These are phyloP conservation scores for Glaucidium brasilianum DNA, from an alignment of 2,113 vertebrate genomes.

Conservation along the genomic window DNA sequence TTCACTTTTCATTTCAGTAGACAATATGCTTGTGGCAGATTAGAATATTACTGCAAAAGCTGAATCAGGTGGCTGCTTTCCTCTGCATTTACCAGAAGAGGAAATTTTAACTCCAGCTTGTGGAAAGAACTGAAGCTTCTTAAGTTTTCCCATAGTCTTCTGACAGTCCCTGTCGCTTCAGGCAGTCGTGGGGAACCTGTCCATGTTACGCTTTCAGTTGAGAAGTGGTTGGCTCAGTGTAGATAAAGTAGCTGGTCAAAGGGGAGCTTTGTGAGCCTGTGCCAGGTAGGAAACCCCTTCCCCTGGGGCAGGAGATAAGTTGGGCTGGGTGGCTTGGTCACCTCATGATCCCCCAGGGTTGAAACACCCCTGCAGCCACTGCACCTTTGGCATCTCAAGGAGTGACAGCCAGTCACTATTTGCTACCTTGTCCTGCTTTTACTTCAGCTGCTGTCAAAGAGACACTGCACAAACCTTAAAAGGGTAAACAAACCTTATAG, in stretches of 20 bases:
- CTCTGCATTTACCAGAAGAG: not conserved
- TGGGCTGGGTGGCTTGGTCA: not conserved
- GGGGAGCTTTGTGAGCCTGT: not conserved
- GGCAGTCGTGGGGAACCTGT: not conserved
- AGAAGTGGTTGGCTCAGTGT: not conserved
- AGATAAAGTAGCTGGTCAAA: not conserved
- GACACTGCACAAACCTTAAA: not conserved
- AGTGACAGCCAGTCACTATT: fast-evolving
- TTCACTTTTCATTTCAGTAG: not conserved
- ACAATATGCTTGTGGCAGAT: not conserved
- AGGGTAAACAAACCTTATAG: no score
- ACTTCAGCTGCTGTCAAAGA: not conserved
- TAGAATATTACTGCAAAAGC: not conserved
- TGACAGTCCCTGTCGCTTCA: not conserved
- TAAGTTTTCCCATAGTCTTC: not conserved
- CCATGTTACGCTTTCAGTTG: not conserved
- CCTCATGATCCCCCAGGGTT: fast-evolving
- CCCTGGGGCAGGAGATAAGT: fast-evolving
- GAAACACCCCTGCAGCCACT: not conserved
- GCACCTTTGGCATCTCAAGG: not conserved
- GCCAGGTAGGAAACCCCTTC: not conserved
- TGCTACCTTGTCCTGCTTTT: not conserved
- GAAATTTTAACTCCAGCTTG: not conserved
- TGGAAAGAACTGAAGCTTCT: not conserved
- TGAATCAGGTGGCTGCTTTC: not conserved